These are phyloP conservation scores for Semaprochilodus insignis DNA, from an alignment of 2,797 vertebrate species.

Conservation along the genomic window DNA sequence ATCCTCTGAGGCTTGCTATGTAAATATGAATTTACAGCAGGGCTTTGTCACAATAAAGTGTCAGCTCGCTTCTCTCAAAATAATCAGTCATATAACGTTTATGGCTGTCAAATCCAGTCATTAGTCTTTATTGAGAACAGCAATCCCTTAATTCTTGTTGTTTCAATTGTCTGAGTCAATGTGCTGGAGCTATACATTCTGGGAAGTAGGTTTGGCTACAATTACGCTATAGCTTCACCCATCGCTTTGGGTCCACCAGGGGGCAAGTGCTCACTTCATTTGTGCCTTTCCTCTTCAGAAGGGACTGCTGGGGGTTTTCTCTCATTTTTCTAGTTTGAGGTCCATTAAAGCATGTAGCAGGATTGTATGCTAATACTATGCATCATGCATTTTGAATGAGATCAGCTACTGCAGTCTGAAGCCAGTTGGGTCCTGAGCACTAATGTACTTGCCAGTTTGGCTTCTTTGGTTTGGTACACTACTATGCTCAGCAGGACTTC, in stretches of 20 bases:
- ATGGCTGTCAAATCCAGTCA: conserved; percentile 51
- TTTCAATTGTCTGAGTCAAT: conserved; percentile 31
- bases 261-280: background rate
- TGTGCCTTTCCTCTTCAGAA: background rate
- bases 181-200: conserved; percentile 4
- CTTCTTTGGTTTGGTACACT: background rate
- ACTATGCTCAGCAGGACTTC: background rate
- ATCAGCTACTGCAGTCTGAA: conserved; percentile 3
- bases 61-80: conserved; percentile 48
- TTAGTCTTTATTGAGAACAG: conserved; percentile 54
- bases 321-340: background rate
- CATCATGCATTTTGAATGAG: conserved; percentile 4
- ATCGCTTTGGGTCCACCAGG: conserved; percentile 8
- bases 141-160: conserved; percentile 44
- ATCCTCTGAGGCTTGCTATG: conserved; percentile 74
- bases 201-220: conserved; percentile 1
- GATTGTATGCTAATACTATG: conserved; percentile 16
- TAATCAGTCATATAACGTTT: conserved; percentile 52
- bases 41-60: conserved; percentile 70
- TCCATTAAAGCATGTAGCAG: background rate
- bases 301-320: background rate
- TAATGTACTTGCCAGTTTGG: background rate
- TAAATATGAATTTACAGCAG: conserved; percentile 70
- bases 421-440: conserved; percentile 13
- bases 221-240: too few relatives aligned